Percentiles rank a stretch among this genome's conserved stretches.
These are phyloP conservation scores for Stramonita haemastoma DNA, from an alignment of 2,888 invertebrate species.

Conservation along the genomic window DNA sequence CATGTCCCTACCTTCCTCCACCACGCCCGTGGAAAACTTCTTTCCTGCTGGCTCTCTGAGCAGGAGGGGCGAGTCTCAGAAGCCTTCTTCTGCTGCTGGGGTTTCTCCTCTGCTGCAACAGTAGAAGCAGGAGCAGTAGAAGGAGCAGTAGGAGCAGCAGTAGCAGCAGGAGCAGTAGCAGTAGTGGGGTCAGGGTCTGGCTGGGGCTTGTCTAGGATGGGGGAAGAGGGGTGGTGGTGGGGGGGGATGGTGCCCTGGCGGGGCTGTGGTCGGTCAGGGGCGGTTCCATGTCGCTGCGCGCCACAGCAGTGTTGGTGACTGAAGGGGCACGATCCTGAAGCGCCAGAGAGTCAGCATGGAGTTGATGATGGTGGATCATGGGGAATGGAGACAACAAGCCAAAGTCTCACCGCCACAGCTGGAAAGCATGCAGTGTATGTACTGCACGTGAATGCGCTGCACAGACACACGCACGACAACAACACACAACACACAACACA, in stretches of 20 bases:
- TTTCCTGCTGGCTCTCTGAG: too few species aligned
- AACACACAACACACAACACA: conserved; percentile 28
- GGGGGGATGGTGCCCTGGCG: not conserved
- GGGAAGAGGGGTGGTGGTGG: not conserved
- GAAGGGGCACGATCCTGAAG: not conserved
- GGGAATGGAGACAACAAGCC: conserved; percentile 6
- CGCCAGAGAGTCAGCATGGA: conserved; percentile 14
- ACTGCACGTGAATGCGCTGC: not conserved
- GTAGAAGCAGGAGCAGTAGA: not conserved
- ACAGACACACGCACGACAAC: conserved; percentile 17
- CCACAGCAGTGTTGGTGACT: not conserved
- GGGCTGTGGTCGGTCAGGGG: not conserved
- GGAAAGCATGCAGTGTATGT: not conserved
- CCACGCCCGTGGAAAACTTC: too few species aligned
- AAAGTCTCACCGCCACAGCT: too few species aligned
- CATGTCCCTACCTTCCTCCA: not conserved
- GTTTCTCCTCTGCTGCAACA: not conserved
- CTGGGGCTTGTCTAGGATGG: not conserved
- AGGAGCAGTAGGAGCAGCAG: not conserved
- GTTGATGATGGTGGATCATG: not conserved
- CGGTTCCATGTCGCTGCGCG: too few species aligned
- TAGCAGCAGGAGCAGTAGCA: not conserved
- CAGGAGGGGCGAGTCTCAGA: not conserved
- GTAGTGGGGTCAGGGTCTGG: not conserved
- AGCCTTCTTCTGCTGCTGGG: too few species aligned